Evolutionary conservation across 1,140 invertebrate species (phyloP), one percentile per base, ranked within the genome.

Genomic region (Lasioglossum albipes): DNA sequence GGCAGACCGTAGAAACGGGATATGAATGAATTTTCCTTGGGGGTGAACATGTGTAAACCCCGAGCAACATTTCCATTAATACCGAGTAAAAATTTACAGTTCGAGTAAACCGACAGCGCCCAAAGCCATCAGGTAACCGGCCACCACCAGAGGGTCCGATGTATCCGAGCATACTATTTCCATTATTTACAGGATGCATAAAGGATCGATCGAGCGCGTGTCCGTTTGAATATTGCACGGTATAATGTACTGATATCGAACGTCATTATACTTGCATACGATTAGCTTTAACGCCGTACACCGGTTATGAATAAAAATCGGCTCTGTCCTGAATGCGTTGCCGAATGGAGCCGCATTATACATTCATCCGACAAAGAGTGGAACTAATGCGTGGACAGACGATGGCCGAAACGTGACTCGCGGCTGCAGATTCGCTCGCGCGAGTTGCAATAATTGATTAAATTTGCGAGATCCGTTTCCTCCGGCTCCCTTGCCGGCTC

Each of bases 401-500:
- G 41, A 68, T n/a, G 49, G 52, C 16, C 41, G 20, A 57, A 67
- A 64, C 49, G 36, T 31, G 65, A 68, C 66, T 68, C 18, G 42
- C 12, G n/a, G 10, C 42, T 22, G 42, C 42, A 18, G 18, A 20
- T 59, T 18, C 57, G 57, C n/a, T 59, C 20, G 57, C n/a, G 13
- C 6, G 67, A 57, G 27, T n/a, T 6, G 27, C 20, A 42, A 72
- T 78, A 78, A 78, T 78, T 72, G 68, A 78, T 78, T n/a, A 49
- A 78, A 78, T 78, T 64, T 72, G 62, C 27, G 42, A 72, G 71
- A 78, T 72, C 62, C 27, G 10, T 71, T 62, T 62, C 42, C 54
- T 62, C 18, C 27, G 41, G 18, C 22, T 20, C 45, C 1, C 10
- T 10, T 20, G 74, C 57, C 31, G 27, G 36, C 10, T 54, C 36